These are phyloP conservation scores for Gracilinanus agilis DNA, from an alignment of 2,113 vertebrate species.

Conservation along the genomic window DNA sequence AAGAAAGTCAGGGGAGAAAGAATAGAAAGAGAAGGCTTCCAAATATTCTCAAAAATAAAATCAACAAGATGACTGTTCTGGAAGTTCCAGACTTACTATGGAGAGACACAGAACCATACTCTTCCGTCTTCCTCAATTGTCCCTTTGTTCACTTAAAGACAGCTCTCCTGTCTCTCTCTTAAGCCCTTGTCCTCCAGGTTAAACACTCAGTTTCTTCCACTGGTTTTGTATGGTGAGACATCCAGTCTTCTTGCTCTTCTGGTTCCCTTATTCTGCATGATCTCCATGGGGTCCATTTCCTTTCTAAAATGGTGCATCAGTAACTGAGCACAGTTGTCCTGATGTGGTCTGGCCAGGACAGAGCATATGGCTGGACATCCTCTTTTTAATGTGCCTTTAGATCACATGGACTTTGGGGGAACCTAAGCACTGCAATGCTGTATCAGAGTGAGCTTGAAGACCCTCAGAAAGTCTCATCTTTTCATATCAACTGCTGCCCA, in stretches of 20 bases:
- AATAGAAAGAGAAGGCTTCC: slow-evolving; percentile 26
- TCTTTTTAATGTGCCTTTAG: neutral
- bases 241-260: neutral
- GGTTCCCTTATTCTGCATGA: neutral
- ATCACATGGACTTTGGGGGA: neutral
- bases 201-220: neutral
- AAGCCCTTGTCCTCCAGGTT: neutral
- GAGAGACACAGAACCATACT: neutral
- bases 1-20: slow-evolving; percentile 46
- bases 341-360: neutral
- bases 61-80: slow-evolving; percentile 80
- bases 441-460: neutral
- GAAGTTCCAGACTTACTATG: slow-evolving; percentile 17
- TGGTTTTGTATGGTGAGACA: neutral
- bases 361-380: too few relatives aligned
- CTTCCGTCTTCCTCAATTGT: neutral
- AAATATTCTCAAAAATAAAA: slow-evolving; percentile 81
- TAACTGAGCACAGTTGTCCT: neutral
- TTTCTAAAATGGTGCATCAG: neutral
- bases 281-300: neutral
- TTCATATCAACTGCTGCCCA: neutral
- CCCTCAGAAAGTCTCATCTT: neutral
- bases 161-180: neutral
- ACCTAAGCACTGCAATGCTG: neutral
- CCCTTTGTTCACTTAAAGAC: neutral